Evolutionary conservation across 2,888 invertebrate genomes (phyloP).

Genomic region (Oxytorus armatus): DNA sequence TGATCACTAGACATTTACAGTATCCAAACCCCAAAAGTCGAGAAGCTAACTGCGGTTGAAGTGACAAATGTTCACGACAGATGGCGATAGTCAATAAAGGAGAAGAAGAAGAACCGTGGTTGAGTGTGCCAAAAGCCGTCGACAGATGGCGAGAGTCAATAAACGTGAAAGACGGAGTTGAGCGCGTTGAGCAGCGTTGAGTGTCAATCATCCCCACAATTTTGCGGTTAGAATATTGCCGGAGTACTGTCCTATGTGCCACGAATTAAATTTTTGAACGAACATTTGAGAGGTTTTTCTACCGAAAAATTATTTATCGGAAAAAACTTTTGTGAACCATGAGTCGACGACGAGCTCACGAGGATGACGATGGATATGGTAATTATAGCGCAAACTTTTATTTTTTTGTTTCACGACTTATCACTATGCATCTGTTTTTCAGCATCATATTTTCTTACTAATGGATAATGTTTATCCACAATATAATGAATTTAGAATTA

Average conservation of each 20-base stretch:
- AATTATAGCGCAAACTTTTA: slow-evolving; percentile 75
- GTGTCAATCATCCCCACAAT: slow-evolving; percentile 10
- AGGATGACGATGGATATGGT: slow-evolving; percentile 94
- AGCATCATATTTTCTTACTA: slow-evolving; percentile 19
- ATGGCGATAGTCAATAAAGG: too few relatives aligned
- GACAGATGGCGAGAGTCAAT: too few relatives aligned
- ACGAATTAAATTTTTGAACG: slow-evolving; percentile 22
- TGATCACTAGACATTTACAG: too few relatives aligned
- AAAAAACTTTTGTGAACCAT: slow-evolving; percentile 84
- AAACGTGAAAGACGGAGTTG: too few relatives aligned
- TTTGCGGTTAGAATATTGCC: slow-evolving; percentile 61
- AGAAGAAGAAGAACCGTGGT: too few relatives aligned
- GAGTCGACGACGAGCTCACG: slow-evolving; percentile 92
- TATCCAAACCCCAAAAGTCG: too few relatives aligned
- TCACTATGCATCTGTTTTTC: slow-evolving; percentile 61
- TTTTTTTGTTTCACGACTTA: slow-evolving; percentile 20
- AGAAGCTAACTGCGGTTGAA: too few relatives aligned
- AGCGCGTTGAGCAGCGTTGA: background rate
- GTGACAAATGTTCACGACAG: too few relatives aligned
- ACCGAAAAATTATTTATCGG: background rate
- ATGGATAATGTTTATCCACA: background rate
- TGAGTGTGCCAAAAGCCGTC: too few relatives aligned
- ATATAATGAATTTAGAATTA: background rate
- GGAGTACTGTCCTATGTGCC: slow-evolving; percentile 20
- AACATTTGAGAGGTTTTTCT: slow-evolving; percentile 6